phyloP scores from a whole-genome alignment of 2,797 vertebrate species.

The Poecilia picta region DNA sequence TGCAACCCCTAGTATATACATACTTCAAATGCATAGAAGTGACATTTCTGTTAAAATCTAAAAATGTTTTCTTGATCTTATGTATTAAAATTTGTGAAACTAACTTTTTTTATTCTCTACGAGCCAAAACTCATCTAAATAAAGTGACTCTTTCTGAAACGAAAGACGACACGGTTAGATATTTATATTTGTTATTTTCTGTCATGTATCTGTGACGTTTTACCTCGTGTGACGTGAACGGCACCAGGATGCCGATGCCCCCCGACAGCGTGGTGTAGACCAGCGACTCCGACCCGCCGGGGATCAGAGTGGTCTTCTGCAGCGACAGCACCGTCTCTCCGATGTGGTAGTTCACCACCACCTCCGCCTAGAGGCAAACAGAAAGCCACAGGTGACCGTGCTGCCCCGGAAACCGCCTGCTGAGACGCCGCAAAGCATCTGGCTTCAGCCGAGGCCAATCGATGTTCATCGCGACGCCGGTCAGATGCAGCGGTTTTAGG shows the following conservation, averaged over 20 bases:
- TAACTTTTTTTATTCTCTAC: not conserved
- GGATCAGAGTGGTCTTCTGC: constrained; percentile 97
- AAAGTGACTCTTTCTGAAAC: not conserved
- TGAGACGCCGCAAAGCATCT: not conserved
- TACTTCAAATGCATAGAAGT: not conserved
- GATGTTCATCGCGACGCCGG: not conserved
- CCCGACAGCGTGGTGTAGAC: constrained; percentile 97
- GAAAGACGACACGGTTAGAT: too few relatives aligned
- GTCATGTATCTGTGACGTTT: not conserved
- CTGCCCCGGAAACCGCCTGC: not conserved
- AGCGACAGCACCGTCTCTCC: constrained; percentile 95
- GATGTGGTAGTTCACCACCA: constrained; percentile 96
- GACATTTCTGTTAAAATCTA: not conserved
- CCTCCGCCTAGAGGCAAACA: constrained; percentile 86
- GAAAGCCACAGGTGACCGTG: not conserved
- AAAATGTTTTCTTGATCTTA: not conserved
- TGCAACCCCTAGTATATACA: too few relatives aligned
- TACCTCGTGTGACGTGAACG: constrained; percentile 98
- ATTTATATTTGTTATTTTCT: not conserved
- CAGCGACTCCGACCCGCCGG: constrained; percentile 95
- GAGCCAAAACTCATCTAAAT: not conserved
- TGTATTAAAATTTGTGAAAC: not conserved
- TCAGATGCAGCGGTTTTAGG: constrained; percentile 9
- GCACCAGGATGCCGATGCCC: constrained; percentile 96
- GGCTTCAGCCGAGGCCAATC: not conserved